Conservation (phyloP, 2,888 invertebrate genomes). For the Ennomos quercinarius region DNA sequence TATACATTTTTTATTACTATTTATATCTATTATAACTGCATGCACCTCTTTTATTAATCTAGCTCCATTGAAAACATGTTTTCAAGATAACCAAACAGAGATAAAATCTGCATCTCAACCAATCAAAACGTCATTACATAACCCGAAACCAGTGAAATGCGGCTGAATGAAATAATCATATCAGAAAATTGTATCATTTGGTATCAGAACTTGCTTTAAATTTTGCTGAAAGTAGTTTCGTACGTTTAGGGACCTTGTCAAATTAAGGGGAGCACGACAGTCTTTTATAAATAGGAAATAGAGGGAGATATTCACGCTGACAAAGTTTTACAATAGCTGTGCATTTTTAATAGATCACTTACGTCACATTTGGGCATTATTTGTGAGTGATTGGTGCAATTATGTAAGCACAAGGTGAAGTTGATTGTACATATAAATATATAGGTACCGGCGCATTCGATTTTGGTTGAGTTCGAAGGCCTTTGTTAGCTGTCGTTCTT, state of each 20-base stretch:
- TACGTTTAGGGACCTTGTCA: too few relatives aligned
- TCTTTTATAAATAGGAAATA: too few relatives aligned
- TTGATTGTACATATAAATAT: constrained; percentile 30
- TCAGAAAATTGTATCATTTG: neutral
- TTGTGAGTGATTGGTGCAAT: constrained; percentile 40
- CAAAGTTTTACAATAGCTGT: constrained; percentile 13
- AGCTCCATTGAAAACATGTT: too few relatives aligned
- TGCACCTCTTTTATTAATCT: too few relatives aligned
- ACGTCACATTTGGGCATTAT: constrained; percentile 31
- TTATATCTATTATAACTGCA: too few relatives aligned
- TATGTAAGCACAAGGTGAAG: constrained; percentile 38
- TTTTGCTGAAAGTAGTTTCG: neutral
- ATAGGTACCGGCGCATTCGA: constrained; percentile 16
- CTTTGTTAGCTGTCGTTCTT: constrained; percentile 31
- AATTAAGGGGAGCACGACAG: too few relatives aligned
- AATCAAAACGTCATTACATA: neutral
- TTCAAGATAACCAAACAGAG: too few relatives aligned
- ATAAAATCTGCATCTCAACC: neutral
- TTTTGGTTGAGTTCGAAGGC: constrained; percentile 33
- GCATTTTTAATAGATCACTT: constrained; percentile 15
- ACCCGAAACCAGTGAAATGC: neutral
- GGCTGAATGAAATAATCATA: neutral
- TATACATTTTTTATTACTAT: too few relatives aligned
- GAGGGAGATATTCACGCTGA: neutral
- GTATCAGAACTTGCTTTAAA: constrained; percentile 3